A percentile compares a stretch with the other conserved stretches of the same genome.
Evolutionary conservation across 1,140 invertebrate species (phyloP).

Genomic region (Papilio machaon): DNA sequence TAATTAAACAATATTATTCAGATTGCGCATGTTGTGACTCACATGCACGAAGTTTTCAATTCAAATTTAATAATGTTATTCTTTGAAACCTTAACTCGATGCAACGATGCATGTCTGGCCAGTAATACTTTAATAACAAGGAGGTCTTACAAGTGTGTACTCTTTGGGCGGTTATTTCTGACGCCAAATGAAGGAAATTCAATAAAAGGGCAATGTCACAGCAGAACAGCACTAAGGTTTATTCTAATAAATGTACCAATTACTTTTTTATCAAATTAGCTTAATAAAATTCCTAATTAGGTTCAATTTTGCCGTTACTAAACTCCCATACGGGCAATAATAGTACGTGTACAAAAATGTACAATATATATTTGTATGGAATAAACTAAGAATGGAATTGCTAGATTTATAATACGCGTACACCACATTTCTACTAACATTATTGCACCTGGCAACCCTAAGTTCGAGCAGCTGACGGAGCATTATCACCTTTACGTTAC

Average conservation of each 20-base stretch:
- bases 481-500: slow-evolving; percentile 19
- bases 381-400: too few relatives aligned
- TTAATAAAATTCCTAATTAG: too few relatives aligned
- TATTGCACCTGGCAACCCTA: slow-evolving; percentile 6
- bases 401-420: too few relatives aligned
- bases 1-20: slow-evolving; percentile 17
- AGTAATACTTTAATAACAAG: neutral
- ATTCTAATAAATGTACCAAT: too few relatives aligned
- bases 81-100: slow-evolving; percentile 12
- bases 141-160: slow-evolving; percentile 7
- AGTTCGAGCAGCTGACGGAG: slow-evolving; percentile 11
- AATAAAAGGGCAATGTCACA: neutral
- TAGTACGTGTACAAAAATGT: neutral
- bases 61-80: neutral
- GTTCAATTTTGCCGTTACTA: too few relatives aligned
- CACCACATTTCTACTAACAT: neutral
- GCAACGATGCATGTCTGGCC: neutral
- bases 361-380: neutral
- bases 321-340: too few relatives aligned
- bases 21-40: neutral
- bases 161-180: slow-evolving; percentile 13
- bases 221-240: neutral
- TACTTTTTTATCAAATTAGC: too few relatives aligned
- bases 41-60: slow-evolving; percentile 13
- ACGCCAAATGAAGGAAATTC: slow-evolving; percentile 3